Percentiles rank a stretch among this genome's conserved stretches.
Evolutionary conservation across 1,140 invertebrate genomes (phyloP).

Genomic region (Hypothenemus hampei): DNA sequence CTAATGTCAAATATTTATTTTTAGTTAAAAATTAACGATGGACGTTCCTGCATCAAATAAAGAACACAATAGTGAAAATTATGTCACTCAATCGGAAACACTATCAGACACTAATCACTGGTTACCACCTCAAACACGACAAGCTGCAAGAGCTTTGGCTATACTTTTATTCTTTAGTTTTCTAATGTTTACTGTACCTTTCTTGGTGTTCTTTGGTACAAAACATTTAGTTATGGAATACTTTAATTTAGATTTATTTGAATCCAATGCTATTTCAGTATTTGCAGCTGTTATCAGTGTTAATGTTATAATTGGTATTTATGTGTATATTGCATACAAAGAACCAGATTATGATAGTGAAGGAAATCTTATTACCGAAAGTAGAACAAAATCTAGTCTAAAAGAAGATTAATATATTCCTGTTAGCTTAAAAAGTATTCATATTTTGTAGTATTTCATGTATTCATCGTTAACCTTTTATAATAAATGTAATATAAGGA

Average conservation of each 20-base stretch:
- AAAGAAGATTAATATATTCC: no score
- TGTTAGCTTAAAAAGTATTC: no score
- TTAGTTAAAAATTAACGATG: slow-evolving; percentile 24
- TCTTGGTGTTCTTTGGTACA: slow-evolving; percentile 66
- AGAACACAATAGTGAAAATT: background rate
- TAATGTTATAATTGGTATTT: slow-evolving; percentile 70
- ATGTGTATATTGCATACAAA: slow-evolving; percentile 72
- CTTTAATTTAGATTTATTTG: slow-evolving; percentile 56
- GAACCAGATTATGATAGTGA: slow-evolving; percentile 61
- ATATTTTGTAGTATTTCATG: no score
- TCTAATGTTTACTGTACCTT: slow-evolving; percentile 78
- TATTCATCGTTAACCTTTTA: no score
- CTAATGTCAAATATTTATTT: slow-evolving; percentile 35
- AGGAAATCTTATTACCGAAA: slow-evolving; percentile 46
- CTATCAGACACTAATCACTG: slow-evolving; percentile 25
- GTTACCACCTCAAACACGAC: slow-evolving; percentile 47
- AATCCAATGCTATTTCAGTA: slow-evolving; percentile 68
- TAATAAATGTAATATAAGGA: no score
- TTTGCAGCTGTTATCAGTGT: slow-evolving; percentile 68
- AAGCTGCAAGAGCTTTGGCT: slow-evolving; percentile 52
- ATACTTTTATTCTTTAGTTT: slow-evolving; percentile 71
- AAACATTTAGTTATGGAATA: slow-evolving; percentile 57
- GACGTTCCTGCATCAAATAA: background rate
- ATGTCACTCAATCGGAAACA: background rate
- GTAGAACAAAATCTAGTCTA: no score